Conservation (phyloP, 1,140 invertebrate genomes). For the Amphibalanus amphitrite region DNA sequence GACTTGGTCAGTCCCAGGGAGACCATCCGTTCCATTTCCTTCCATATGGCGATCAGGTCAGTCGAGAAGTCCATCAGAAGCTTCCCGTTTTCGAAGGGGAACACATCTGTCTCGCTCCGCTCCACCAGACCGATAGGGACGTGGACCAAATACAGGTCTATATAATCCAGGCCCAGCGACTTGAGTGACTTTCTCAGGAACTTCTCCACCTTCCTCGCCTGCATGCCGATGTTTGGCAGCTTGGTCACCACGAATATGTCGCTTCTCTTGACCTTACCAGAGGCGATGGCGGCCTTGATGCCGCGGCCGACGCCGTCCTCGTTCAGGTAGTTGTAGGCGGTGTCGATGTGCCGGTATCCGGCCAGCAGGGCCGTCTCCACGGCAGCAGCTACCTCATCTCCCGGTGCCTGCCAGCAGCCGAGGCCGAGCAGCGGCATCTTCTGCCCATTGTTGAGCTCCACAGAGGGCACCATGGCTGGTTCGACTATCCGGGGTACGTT, state of each 20-base stretch:
- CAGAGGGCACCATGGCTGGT: neutral
- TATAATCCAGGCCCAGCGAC: conserved; percentile 53
- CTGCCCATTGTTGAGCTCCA: conserved; percentile 23
- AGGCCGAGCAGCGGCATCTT: conserved; percentile 55
- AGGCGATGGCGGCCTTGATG: conserved; percentile 25
- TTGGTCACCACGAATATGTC: conserved; percentile 32
- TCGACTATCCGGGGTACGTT: neutral
- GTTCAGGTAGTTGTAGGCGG: conserved; percentile 39
- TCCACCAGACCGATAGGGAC: conserved; percentile 32
- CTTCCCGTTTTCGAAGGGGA: neutral
- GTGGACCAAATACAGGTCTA: conserved; percentile 72
- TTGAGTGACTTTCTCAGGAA: conserved; percentile 51
- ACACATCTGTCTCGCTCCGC: neutral
- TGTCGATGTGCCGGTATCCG: conserved; percentile 52
- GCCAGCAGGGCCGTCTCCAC: conserved; percentile 45
- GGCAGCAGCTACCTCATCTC: conserved; percentile 21
- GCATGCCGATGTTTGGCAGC: conserved; percentile 23
- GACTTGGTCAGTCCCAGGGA: neutral
- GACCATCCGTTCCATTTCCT: neutral
- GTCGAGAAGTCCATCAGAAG: neutral
- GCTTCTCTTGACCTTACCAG: conserved; percentile 34
- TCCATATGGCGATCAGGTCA: neutral
- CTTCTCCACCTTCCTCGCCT: conserved; percentile 47
- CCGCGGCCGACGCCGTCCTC: conserved; percentile 28
- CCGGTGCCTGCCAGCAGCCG: conserved; percentile 34